Conservation (phyloP, 2,797 vertebrate species). For the Karalla daura region DNA sequence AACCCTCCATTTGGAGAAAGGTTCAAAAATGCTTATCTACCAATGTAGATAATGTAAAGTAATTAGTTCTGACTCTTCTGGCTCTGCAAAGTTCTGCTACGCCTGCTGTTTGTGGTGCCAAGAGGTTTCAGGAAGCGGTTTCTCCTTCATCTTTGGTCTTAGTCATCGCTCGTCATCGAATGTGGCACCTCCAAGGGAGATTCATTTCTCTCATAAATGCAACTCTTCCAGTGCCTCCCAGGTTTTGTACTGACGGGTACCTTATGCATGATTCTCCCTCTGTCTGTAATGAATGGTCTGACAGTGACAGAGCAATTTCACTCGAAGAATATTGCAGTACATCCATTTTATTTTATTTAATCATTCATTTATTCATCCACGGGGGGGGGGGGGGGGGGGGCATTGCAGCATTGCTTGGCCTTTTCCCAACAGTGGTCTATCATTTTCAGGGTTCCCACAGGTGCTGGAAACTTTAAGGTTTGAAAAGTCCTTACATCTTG, state of each 20-base stretch:
- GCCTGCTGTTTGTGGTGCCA: conserved; percentile 34
- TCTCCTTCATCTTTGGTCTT: conserved; percentile 42
- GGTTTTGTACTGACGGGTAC: conserved; percentile 27
- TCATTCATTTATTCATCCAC: conserved; percentile 14
- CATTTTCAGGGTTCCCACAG: too few relatives aligned
- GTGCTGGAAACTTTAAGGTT: too few relatives aligned
- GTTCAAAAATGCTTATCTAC: conserved; percentile 57
- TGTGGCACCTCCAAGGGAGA: conserved; percentile 29
- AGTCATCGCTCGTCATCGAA: conserved; percentile 48
- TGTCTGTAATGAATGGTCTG: conserved; percentile 38
- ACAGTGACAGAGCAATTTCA: conserved; percentile 42
- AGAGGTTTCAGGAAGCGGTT: conserved; percentile 32
- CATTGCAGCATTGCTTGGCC: not conserved
- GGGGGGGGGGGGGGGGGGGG: not conserved
- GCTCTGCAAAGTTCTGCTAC: conserved; percentile 30
- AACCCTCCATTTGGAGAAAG: conserved; percentile 41
- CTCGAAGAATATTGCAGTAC: conserved; percentile 23
- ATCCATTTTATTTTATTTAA: conserved; percentile 36
- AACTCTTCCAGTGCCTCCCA: conserved; percentile 35
- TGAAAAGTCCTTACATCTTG: too few relatives aligned
- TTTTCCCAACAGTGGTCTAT: not conserved
- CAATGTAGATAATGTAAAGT: too few relatives aligned
- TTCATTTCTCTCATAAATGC: conserved; percentile 46
- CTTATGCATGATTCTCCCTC: conserved; percentile 43
- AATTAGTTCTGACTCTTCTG: conserved; percentile 52